These are phyloP conservation scores for Rhegmatorhina hoffmannsi DNA, from an alignment of 2,113 vertebrate species.

Conservation along the genomic window DNA sequence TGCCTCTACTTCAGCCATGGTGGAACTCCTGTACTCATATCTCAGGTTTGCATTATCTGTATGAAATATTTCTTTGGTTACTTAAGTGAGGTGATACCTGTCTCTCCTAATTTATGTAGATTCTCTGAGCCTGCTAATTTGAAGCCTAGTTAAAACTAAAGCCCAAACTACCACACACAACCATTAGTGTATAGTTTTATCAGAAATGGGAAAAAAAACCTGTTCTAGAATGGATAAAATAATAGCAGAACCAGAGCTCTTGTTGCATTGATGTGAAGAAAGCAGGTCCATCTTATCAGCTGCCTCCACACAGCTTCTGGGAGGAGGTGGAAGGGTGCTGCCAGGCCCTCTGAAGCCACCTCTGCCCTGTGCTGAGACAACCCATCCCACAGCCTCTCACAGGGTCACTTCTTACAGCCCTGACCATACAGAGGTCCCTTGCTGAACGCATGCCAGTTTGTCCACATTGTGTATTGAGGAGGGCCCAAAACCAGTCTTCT, in stretches of 20 bases:
- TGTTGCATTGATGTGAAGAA: background rate
- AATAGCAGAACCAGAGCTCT: background rate
- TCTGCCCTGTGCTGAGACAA: background rate
- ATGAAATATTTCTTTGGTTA: too few relatives aligned
- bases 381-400: background rate
- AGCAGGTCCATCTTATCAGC: background rate
- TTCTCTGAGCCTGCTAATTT: too few relatives aligned
- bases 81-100: too few relatives aligned
- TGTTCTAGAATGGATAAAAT: background rate
- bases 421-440: rapidly evolving
- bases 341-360: rapidly evolving
- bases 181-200: background rate
- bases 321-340: background rate
- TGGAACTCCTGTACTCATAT: too few relatives aligned
- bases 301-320: rapidly evolving
- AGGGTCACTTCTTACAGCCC: background rate
- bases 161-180: background rate
- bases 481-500: background rate
- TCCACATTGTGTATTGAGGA: background rate
- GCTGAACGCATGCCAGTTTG: rapidly evolving
- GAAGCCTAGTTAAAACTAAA: too few relatives aligned
- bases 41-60: too few relatives aligned
- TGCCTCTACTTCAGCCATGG: too few relatives aligned
- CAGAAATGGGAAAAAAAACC: background rate
- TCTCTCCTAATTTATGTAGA: too few relatives aligned